Conservation (phyloP, 2,797 vertebrate genomes). For the Brachyrhaphis roseni region DNA sequence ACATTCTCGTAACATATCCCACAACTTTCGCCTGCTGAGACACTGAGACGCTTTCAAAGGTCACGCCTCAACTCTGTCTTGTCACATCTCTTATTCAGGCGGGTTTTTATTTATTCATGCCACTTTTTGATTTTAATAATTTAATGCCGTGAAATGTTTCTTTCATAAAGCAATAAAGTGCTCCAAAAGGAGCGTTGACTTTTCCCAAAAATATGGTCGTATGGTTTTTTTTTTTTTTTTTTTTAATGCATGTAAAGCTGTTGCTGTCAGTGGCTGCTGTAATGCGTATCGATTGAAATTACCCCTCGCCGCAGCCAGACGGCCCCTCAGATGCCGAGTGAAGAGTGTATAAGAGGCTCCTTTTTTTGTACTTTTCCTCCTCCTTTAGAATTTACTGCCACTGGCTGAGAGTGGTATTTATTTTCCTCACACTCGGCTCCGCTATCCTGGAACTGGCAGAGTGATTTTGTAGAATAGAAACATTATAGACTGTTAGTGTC, state of each 20-base stretch:
- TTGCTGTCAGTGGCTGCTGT: conserved; percentile 60
- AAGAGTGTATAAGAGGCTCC: conserved; percentile 59
- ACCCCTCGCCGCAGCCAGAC: conserved; percentile 57
- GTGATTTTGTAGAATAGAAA: conserved; percentile 99
- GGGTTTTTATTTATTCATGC: conserved; percentile 80
- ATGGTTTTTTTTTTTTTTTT: conserved; percentile 4
- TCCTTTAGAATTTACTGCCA: conserved; percentile 83
- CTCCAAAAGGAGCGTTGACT: conserved; percentile 50
- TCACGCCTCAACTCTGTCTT: conserved; percentile 73
- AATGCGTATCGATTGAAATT: conserved; percentile 68
- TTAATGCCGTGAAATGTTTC: conserved; percentile 74
- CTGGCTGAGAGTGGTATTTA: conserved; percentile 91
- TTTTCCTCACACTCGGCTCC: conserved; percentile 96
- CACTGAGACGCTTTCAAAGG: conserved; percentile 73
- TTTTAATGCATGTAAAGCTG: conserved; percentile 32
- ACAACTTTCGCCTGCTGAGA: conserved; percentile 57
- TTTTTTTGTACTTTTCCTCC: conserved; percentile 67
- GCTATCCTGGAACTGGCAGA: conserved; percentile 97
- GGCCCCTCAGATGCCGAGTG: conserved; percentile 58
- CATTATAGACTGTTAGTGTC: conserved; percentile 99
- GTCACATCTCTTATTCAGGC: conserved; percentile 79
- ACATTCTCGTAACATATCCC: conserved; percentile 31
- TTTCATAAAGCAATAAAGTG: conserved; percentile 72
- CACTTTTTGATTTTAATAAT: conserved; percentile 82
- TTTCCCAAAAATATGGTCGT: conserved; percentile 53